phyloP scores from a whole-genome alignment of 2,797 vertebrate species.

The Smutsia temminckii region DNA sequence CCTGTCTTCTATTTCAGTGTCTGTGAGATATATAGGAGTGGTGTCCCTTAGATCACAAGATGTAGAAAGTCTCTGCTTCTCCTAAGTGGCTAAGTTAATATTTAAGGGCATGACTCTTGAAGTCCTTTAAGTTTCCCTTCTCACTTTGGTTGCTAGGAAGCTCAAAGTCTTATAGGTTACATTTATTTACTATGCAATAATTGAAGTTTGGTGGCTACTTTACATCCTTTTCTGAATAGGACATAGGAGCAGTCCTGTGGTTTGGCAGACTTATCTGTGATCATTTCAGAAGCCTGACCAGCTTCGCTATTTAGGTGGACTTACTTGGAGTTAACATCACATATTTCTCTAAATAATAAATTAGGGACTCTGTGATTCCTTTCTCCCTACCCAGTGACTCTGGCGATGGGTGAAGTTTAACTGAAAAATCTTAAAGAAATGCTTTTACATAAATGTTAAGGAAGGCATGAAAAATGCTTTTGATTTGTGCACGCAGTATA shows the following conservation, averaged over 20 bases:
- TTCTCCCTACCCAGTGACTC: neutral
- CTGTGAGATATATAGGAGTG: neutral
- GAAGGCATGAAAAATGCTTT: conserved; percentile 6
- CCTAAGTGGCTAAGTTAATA: neutral
- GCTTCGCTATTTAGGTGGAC: neutral
- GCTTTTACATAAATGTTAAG: conserved; percentile 29
- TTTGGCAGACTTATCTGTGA: neutral
- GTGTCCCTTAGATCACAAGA: neutral
- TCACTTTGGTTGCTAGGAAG: neutral
- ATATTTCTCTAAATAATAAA: neutral
- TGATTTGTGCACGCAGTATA: neutral
- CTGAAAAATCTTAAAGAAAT: conserved; percentile 4
- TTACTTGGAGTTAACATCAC: neutral
- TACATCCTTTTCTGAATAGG: neutral
- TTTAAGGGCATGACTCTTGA: neutral
- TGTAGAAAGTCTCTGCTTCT: neutral
- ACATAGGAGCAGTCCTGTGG: neutral
- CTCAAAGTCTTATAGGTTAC: neutral
- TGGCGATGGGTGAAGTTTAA: neutral
- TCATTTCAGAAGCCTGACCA: neutral
- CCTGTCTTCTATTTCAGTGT: neutral
- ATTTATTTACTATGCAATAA: neutral
- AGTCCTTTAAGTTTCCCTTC: neutral
- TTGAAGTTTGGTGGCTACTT: neutral
- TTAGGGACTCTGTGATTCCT: neutral